Percentiles rank a stretch among this genome's conserved stretches.
Conservation (phyloP, 2,888 invertebrate genomes). For the Flabesymbios commensalis region DNA sequence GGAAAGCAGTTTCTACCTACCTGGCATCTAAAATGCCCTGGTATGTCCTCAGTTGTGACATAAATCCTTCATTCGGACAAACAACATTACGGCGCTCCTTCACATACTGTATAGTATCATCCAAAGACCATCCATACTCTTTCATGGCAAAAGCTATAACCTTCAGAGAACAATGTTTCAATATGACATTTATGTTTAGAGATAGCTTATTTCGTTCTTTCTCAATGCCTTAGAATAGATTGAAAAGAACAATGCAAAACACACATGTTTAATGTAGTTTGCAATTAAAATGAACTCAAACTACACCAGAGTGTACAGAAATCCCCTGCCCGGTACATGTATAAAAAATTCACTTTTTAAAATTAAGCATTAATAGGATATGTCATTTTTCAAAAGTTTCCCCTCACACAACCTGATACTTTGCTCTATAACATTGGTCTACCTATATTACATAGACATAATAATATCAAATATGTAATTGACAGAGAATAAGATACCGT, state of each 20-base stretch:
- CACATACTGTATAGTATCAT: slow-evolving; percentile 85
- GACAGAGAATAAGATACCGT: too few relatives aligned
- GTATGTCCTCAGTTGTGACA: slow-evolving; percentile 86
- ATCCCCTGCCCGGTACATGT: too few relatives aligned
- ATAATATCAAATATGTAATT: too few relatives aligned
- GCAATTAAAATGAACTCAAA: not conserved
- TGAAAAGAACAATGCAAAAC: too few relatives aligned
- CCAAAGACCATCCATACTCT: slow-evolving; percentile 90
- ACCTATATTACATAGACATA: too few relatives aligned
- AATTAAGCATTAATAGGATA: too few relatives aligned
- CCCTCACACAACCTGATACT: too few relatives aligned
- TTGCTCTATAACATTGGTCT: too few relatives aligned
- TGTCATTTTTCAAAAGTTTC: too few relatives aligned
- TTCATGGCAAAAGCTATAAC: slow-evolving; percentile 96
- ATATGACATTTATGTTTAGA: not conserved
- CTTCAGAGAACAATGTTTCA: slow-evolving; percentile 29
- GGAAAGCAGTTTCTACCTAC: slow-evolving; percentile 9
- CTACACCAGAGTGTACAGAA: not conserved
- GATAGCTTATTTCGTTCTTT: not conserved
- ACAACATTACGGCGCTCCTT: slow-evolving; percentile 90
- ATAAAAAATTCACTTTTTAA: too few relatives aligned
- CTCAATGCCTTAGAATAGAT: too few relatives aligned
- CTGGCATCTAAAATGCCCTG: slow-evolving; percentile 90
- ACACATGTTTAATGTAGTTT: too few relatives aligned
- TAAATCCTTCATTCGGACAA: slow-evolving; percentile 93